Percentiles rank a stretch among this genome's conserved stretches.
Conservation (phyloP, 2,888 invertebrate genomes). For the Amiota minor region DNA sequence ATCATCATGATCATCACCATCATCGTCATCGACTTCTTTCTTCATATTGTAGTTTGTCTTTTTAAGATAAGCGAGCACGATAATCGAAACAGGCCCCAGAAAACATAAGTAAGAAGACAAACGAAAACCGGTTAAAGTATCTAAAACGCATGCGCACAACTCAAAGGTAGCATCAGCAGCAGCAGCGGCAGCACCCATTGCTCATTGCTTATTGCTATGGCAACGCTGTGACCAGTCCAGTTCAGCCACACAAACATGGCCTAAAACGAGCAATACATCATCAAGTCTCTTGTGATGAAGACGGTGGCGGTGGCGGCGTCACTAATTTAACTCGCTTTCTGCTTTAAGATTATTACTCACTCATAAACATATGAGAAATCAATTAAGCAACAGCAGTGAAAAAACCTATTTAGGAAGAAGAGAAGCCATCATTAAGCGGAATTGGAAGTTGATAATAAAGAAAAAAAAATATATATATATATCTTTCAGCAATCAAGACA, state of each 20-base stretch:
- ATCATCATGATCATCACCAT: too few relatives aligned
- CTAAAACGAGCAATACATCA: conserved; percentile 33
- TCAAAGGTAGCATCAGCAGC: too few relatives aligned
- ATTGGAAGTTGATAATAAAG: too few relatives aligned
- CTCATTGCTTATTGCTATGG: conserved; percentile 50
- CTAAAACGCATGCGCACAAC: conserved; percentile 36
- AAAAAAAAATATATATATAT: too few relatives aligned
- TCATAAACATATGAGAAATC: too few relatives aligned
- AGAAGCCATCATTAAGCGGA: too few relatives aligned
- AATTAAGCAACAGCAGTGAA: too few relatives aligned
- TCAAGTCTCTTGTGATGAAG: not conserved
- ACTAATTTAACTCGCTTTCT: conserved; percentile 1
- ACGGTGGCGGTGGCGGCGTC: conserved; percentile 32
- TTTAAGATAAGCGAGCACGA: conserved; percentile 49
- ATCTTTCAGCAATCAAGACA: too few relatives aligned
- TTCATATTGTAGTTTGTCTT: conserved; percentile 41
- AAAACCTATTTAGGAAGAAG: too few relatives aligned
- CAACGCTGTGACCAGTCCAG: conserved; percentile 44
- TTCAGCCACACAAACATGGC: conserved; percentile 44
- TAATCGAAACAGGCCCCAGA: not conserved
- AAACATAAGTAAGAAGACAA: not conserved
- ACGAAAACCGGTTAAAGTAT: conserved; percentile 53
- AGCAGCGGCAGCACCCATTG: too few relatives aligned
- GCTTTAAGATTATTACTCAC: too few relatives aligned
- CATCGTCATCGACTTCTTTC: too few relatives aligned